phyloP scores from a whole-genome alignment of 2,797 vertebrate species.

The Molossus alvarezi region DNA sequence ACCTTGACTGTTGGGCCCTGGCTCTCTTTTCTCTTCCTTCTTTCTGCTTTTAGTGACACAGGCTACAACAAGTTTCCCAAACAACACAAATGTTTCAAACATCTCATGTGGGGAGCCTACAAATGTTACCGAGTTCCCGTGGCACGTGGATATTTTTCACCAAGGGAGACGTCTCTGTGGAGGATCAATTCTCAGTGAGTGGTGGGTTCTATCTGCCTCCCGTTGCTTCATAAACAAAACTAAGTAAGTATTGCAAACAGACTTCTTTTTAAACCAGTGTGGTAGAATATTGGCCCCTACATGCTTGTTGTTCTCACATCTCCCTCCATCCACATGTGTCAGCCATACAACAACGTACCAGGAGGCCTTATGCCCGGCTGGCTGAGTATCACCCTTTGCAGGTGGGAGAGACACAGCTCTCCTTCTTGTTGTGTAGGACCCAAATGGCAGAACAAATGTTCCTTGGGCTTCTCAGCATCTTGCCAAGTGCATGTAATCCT shows the following conservation, averaged over 20 bases:
- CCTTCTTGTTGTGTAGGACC: background rate
- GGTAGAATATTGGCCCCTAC: background rate
- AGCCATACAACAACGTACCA: background rate
- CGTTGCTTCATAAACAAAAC: slow-evolving; percentile 66
- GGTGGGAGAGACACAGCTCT: background rate
- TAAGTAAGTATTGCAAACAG: slow-evolving; percentile 30
- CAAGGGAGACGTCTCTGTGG: slow-evolving; percentile 25
- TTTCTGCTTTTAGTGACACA: slow-evolving; percentile 57
- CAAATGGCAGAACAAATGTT: background rate
- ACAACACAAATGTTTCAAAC: accelerated
- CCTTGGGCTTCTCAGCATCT: background rate
- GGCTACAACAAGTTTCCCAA: background rate
- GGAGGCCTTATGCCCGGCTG: background rate
- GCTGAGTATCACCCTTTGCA: background rate
- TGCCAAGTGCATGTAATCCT: background rate
- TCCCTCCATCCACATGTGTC: background rate
- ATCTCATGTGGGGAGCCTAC: background rate
- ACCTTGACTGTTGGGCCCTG: background rate
- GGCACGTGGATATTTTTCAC: slow-evolving; percentile 68
- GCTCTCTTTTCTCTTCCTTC: background rate
- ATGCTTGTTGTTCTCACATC: background rate
- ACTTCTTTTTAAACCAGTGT: background rate
- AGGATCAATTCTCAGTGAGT: slow-evolving; percentile 75
- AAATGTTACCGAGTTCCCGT: slow-evolving; percentile 56
- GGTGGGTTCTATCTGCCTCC: slow-evolving; percentile 79